phyloP scores from a whole-genome alignment of 2,113 vertebrate genomes.

The Lipophrys pholis region DNA sequence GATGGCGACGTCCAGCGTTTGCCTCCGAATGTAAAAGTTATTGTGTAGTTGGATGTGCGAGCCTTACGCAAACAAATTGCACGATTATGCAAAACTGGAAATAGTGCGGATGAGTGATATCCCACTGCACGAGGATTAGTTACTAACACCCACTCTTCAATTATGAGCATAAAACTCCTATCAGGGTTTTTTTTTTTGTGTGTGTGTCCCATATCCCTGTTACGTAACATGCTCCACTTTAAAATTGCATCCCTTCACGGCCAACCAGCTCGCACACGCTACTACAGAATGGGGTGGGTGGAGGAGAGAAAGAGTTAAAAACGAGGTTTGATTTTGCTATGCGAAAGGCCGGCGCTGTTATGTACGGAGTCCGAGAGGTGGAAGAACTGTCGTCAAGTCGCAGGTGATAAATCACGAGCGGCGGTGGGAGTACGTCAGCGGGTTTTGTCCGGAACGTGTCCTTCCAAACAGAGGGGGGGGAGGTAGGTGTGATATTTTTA shows the following conservation, averaged over 20 bases:
- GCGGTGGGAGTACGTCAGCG: conserved; percentile 31
- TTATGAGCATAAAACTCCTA: conserved; percentile 75
- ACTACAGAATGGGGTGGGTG: conserved; percentile 11
- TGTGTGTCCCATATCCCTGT: conserved; percentile 64
- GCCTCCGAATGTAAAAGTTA: conserved; percentile 18
- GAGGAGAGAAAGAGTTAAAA: neutral
- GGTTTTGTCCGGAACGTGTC: conserved; percentile 21
- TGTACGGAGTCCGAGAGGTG: conserved; percentile 2
- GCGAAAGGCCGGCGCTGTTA: conserved; percentile 8
- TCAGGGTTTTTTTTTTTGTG: conserved; percentile 55
- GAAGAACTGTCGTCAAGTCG: conserved; percentile 18
- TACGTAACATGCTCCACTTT: conserved; percentile 73
- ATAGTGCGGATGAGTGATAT: conserved; percentile 69
- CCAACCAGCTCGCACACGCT: conserved; percentile 38
- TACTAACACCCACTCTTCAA: conserved; percentile 75
- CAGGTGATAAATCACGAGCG: conserved; percentile 44
- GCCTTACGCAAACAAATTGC: conserved; percentile 70
- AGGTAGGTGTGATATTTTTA: conserved; percentile 58
- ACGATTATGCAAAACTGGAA: conserved; percentile 70
- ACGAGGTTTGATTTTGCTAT: neutral
- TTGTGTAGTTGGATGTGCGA: conserved; percentile 39
- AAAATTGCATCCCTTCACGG: conserved; percentile 49
- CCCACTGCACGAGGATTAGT: conserved; percentile 73
- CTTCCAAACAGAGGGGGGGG: conserved; percentile 26
- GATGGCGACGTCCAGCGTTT: conserved; percentile 36